These are phyloP conservation scores for Rhamnusium bicolor DNA, from an alignment of 2,888 invertebrate species.

Conservation along the genomic window DNA sequence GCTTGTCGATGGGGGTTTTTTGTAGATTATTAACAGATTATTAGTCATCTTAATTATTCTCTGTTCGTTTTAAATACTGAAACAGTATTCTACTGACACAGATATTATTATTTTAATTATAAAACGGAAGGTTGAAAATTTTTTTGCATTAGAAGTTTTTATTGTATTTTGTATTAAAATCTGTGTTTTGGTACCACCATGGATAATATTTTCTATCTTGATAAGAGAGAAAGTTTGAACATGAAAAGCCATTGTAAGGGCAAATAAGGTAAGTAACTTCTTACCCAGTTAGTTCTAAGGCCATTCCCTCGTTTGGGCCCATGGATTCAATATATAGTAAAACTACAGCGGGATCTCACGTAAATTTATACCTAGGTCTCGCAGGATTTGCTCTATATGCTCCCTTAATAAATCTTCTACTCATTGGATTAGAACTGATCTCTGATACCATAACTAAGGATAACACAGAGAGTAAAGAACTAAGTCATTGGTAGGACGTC, in stretches of 20 bases:
- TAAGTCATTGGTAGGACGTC: not conserved
- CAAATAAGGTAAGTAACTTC: too few species aligned
- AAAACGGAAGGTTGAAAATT: conserved; percentile 32
- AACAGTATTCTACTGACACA: conserved; percentile 9
- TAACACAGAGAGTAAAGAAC: not conserved
- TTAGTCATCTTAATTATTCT: not conserved
- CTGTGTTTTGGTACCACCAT: too few species aligned
- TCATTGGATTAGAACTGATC: not conserved
- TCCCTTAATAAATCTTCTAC: not conserved
- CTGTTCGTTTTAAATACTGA: conserved; percentile 5
- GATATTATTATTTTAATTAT: conserved; percentile 9
- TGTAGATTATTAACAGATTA: conserved; percentile 21
- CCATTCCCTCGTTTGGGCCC: not conserved
- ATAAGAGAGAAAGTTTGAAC: too few species aligned
- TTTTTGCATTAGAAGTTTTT: conserved; percentile 18
- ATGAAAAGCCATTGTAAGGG: too few species aligned
- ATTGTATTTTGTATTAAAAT: conserved; percentile 46
- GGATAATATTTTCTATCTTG: too few species aligned
- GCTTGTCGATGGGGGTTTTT: conserved; percentile 40
- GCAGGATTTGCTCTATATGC: not conserved
- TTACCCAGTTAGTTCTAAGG: too few species aligned
- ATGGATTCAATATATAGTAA: not conserved
- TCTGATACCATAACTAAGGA: not conserved
- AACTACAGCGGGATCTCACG: not conserved
- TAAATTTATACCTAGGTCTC: not conserved